Evolutionary conservation across 1,140 invertebrate genomes (phyloP).

Genomic region (Papilio dardanus): DNA sequence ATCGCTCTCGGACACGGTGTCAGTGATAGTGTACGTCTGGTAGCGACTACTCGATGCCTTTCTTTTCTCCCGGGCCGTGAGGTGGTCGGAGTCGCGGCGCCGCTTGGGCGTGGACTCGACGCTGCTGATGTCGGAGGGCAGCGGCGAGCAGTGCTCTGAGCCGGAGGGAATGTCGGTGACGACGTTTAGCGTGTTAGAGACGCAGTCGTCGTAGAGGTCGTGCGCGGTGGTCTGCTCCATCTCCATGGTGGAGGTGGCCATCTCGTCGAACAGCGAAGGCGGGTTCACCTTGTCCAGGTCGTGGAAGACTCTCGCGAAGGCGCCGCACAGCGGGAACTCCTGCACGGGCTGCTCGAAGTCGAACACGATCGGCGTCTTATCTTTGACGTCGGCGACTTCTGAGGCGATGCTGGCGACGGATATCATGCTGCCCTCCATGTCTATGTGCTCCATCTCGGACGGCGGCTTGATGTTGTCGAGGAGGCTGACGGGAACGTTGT

Average conservation of each 20-base stretch:
- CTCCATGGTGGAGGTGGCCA: slow-evolving; percentile 87
- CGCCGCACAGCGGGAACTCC: slow-evolving; percentile 73
- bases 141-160: slow-evolving; percentile 73
- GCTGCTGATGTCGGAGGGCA: slow-evolving; percentile 84
- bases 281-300: slow-evolving; percentile 92
- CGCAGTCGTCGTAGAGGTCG: slow-evolving; percentile 81
- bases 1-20: slow-evolving; percentile 68
- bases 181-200: slow-evolving; percentile 78
- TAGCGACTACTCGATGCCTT: slow-evolving; percentile 89
- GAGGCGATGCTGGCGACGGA: slow-evolving; percentile 92
- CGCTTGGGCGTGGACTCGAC: slow-evolving; percentile 88
- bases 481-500: slow-evolving; percentile 82
- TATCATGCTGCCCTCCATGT: slow-evolving; percentile 91
- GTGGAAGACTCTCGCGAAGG: slow-evolving; percentile 83
- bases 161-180: slow-evolving; percentile 76
- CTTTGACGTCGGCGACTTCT: slow-evolving; percentile 85
- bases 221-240: slow-evolving; percentile 80
- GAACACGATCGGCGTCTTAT: slow-evolving; percentile 76
- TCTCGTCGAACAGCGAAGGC: slow-evolving; percentile 90
- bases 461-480: slow-evolving; percentile 92
- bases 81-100: slow-evolving; percentile 72
- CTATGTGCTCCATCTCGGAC: slow-evolving; percentile 90
- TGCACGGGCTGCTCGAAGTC: slow-evolving; percentile 81
- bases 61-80: slow-evolving; percentile 90
- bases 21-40: slow-evolving; percentile 90